A percentile compares a stretch with the other conserved stretches of the same genome.
Conservation (phyloP, 2,888 invertebrate species). For the Volucella bombylans region DNA sequence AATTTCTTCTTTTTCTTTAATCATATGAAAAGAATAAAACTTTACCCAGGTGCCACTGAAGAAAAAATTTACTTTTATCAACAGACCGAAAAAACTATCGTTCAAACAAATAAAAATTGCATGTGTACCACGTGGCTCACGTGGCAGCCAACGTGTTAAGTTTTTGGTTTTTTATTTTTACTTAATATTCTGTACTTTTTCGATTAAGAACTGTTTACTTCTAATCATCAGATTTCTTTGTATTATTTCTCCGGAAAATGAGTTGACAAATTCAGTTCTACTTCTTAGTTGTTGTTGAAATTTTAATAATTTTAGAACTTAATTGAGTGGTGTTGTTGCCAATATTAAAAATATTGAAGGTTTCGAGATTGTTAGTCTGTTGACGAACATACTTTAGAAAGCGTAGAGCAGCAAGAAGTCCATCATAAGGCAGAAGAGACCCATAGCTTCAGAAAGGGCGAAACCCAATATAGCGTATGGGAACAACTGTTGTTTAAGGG, state of each 20-base stretch:
- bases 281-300: slow-evolving; percentile 30
- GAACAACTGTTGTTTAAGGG: slow-evolving; percentile 98
- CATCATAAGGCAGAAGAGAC: slow-evolving; percentile 99
- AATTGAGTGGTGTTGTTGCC: slow-evolving; percentile 67
- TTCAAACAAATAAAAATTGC: too few species aligned
- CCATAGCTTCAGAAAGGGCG: slow-evolving; percentile 99
- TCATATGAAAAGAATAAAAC: too few species aligned
- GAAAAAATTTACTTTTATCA: too few species aligned
- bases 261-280: slow-evolving; percentile 48
- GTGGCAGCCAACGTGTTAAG: background rate
- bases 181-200: slow-evolving; percentile 72
- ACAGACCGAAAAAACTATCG: too few species aligned
- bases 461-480: slow-evolving; percentile 98
- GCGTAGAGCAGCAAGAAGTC: slow-evolving; percentile 98
- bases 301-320: slow-evolving; percentile 68
- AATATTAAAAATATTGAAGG: slow-evolving; percentile 77
- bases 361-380: slow-evolving; percentile 76
- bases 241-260: slow-evolving; percentile 60
- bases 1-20: too few species aligned
- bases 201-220: slow-evolving; percentile 70
- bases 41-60: too few species aligned
- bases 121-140: too few species aligned
- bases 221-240: slow-evolving; percentile 42
- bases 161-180: slow-evolving; percentile 66
- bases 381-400: slow-evolving; percentile 85